Evolutionary conservation across 2,113 vertebrate species (phyloP).

Genomic region (human): DNA sequence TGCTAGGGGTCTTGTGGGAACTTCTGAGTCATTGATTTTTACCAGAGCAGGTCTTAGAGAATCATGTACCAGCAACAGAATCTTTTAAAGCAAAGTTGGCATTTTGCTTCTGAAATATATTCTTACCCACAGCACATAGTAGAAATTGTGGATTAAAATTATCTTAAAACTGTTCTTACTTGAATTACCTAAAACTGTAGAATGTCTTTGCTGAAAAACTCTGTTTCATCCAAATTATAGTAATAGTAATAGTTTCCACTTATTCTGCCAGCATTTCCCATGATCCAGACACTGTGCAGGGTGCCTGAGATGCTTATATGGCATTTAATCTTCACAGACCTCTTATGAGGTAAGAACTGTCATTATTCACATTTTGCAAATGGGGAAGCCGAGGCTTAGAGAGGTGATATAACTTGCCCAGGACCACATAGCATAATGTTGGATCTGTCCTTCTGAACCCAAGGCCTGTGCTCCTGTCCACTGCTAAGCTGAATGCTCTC

Average conservation of each 20-base stretch:
- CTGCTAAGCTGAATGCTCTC: not conserved
- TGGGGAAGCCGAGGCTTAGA: not conserved
- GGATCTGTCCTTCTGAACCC: not conserved
- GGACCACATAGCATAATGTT: not conserved
- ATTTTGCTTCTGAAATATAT: slow-evolving; percentile 33
- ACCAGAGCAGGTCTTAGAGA: not conserved
- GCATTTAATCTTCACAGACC: not conserved
- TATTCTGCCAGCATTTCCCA: not conserved
- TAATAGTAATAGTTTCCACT: not conserved
- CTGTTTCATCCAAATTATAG: not conserved
- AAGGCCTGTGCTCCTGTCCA: not conserved
- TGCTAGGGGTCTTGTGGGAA: not conserved
- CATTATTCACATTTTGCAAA: slow-evolving; percentile 6
- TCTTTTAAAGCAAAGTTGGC: not conserved
- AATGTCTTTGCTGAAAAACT: not conserved
- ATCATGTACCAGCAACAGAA: not conserved
- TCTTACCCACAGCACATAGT: not conserved
- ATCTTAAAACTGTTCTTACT: not conserved
- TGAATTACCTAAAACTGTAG: not conserved
- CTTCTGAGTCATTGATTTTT: not conserved
- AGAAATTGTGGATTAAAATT: not conserved
- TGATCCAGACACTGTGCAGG: not conserved
- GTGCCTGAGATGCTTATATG: not conserved
- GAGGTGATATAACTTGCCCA: not conserved
- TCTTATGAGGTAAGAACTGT: not conserved